Base-by-base conservation (phyloP, 2,113 vertebrate genomes). In the Sclerurus mexicanus region DNA sequence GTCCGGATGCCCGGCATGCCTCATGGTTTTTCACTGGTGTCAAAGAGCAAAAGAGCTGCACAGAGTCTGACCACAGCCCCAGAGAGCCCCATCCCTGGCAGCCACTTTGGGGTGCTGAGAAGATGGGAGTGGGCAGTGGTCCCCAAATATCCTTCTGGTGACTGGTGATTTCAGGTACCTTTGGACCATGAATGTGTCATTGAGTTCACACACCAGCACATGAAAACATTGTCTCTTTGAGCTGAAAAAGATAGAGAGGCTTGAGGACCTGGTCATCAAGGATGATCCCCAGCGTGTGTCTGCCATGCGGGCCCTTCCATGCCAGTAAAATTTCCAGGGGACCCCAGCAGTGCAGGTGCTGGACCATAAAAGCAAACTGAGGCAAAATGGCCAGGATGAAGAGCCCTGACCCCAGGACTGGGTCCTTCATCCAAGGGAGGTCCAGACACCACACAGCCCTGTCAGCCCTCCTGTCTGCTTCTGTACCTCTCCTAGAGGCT, bases 151-250 rank as follows among this genome's bases (percentile, higher is more conserved):
- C 17, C 16, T 75, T 37, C 17, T 28, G 12, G 27, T 42, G 28
- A 89, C 7, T 6, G 15, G 37, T 24, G 58, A 35, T 66, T 77
- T 73, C 75, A 77, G 60, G 18, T 19, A 68, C 19, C 13, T 82
- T 58, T 7, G 6, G 31, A 53, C 46, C 22, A 44, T 15, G 30
- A 18, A 23, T 24, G 5, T 64, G 23, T 14, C 2, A 0, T 9
- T 39, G 14, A 2, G 1, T 67, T 78, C 60, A 67, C 24, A 40
- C 0, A 8, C 14, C 8, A 9, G 28, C 2, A 0, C 0, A 0
- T 16, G 44, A 80, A 89, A 21, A 15, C 8, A 2, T 39, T 44
- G 8, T 42, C 14, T 3, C 35, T 87, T 78, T 49, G 39, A 25
- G 24, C 7, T 62, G 50, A 81, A 18, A 30, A 75, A 62, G 28